Conservation (phyloP, 2,888 invertebrate species). For the Anagyrus pseudococci region DNA sequence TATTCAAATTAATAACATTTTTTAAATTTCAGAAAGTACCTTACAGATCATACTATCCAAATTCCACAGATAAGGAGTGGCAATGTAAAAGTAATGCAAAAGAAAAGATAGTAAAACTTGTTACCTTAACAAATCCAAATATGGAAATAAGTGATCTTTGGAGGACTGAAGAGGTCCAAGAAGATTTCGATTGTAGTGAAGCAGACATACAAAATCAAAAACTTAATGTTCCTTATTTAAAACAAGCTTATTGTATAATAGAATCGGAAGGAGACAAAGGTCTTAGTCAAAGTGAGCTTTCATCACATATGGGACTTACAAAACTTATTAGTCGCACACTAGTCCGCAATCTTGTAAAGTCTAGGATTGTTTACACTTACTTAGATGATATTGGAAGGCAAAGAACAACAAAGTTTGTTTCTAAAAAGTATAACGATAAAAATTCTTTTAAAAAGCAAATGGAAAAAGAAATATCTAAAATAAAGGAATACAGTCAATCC, state of each 20-base stretch:
- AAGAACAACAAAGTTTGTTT: constrained; percentile 63
- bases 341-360: constrained; percentile 62
- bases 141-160: constrained; percentile 64
- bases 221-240: constrained; percentile 52
- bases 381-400: constrained; percentile 67
- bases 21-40: constrained; percentile 59
- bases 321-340: constrained; percentile 63
- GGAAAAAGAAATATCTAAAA: constrained; percentile 53
- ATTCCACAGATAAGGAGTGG: constrained; percentile 65
- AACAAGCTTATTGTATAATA: constrained; percentile 65
- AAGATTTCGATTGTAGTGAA: constrained; percentile 48
- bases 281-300: constrained; percentile 62
- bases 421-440: constrained; percentile 52
- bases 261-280: constrained; percentile 65
- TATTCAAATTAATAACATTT: constrained; percentile 17
- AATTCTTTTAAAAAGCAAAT: constrained; percentile 54
- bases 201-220: constrained; percentile 50
- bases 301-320: constrained; percentile 59
- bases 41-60: constrained; percentile 67
- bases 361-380: constrained; percentile 62
- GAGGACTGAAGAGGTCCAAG: constrained; percentile 62
- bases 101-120: constrained; percentile 64
- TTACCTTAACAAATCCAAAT: constrained; percentile 68
- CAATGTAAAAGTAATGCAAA: constrained; percentile 61
- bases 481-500: constrained; percentile 46